A percentile compares a stretch with the other conserved stretches of the same genome.
These are phyloP conservation scores for Caracal caracal DNA, from an alignment of 2,113 vertebrate species.

Conservation along the genomic window DNA sequence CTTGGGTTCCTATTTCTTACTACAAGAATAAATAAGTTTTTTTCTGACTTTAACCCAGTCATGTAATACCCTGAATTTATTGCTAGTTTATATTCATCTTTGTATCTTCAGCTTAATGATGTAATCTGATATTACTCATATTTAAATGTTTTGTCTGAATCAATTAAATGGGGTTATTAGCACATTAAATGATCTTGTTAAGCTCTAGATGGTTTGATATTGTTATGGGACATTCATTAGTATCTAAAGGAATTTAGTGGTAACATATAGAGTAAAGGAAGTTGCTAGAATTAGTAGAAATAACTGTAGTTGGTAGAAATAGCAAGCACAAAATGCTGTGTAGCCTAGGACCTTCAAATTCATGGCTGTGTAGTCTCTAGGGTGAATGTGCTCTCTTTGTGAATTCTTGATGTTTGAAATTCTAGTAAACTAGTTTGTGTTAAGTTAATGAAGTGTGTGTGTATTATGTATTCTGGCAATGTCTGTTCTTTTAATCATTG, in stretches of 20 bases:
- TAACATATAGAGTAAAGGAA: slow-evolving; percentile 10
- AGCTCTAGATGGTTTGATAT: not conserved
- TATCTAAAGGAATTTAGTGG: not conserved
- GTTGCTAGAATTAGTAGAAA: not conserved
- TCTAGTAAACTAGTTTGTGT: not conserved
- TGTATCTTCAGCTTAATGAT: slow-evolving; percentile 60
- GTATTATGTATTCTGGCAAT: not conserved
- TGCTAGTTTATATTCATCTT: slow-evolving; percentile 43
- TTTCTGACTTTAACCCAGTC: not conserved
- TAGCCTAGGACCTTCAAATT: not conserved
- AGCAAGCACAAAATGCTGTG: not conserved
- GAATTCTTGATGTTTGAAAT: not conserved
- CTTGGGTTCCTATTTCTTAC: not conserved
- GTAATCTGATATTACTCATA: slow-evolving; percentile 43
- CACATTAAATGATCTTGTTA: slow-evolving; percentile 6
- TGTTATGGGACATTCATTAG: not conserved
- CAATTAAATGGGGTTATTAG: slow-evolving; percentile 17
- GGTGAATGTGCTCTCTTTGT: not conserved
- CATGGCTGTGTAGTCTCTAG: not conserved
- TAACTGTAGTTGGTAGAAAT: not conserved
- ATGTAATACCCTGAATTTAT: not conserved
- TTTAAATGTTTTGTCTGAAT: slow-evolving; percentile 50
- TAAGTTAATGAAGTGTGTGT: not conserved
- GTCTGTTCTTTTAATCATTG: not conserved
- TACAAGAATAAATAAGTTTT: not conserved